Conservation (phyloP, 2,113 vertebrate genomes). For the Indicator maculatus region DNA sequence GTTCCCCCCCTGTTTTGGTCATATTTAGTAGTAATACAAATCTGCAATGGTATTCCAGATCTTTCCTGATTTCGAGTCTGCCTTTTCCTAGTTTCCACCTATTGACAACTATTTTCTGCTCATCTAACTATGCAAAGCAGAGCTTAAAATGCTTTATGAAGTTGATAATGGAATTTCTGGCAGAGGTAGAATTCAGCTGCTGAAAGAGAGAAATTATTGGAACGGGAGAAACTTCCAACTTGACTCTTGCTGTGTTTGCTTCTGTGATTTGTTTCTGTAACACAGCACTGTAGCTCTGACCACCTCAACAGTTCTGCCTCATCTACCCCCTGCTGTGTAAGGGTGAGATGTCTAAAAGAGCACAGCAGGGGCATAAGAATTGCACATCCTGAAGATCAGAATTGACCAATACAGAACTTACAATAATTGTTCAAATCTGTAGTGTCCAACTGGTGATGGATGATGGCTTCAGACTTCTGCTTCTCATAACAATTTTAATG, state of each 20-base stretch:
- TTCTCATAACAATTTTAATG: conserved; percentile 51
- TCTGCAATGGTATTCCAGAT: neutral
- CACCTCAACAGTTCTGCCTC: conserved; percentile 32
- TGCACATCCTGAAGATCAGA: conserved; percentile 16
- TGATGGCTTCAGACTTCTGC: conserved; percentile 25
- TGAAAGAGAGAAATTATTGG: neutral
- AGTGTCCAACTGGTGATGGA: neutral
- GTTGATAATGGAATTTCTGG: conserved; percentile 39
- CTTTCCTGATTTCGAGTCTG: neutral
- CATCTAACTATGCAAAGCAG: neutral
- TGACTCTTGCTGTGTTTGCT: conserved; percentile 38
- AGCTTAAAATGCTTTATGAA: neutral
- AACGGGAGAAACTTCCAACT: conserved; percentile 1
- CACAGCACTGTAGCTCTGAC: neutral
- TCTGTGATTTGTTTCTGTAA: conserved; percentile 30
- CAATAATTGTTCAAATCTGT: conserved; percentile 14
- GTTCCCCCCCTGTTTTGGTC: neutral
- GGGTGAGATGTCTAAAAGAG: conserved; percentile 10
- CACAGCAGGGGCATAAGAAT: conserved; percentile 32
- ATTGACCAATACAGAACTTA: conserved; percentile 12
- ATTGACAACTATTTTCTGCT: conserved; percentile 23
- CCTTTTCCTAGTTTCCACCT: neutral
- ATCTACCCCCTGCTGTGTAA: conserved; percentile 41
- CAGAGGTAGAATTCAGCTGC: conserved; percentile 29
- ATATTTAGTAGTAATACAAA: neutral